Conservation (phyloP, 1,140 invertebrate species). For the Eciton burchellii region DNA sequence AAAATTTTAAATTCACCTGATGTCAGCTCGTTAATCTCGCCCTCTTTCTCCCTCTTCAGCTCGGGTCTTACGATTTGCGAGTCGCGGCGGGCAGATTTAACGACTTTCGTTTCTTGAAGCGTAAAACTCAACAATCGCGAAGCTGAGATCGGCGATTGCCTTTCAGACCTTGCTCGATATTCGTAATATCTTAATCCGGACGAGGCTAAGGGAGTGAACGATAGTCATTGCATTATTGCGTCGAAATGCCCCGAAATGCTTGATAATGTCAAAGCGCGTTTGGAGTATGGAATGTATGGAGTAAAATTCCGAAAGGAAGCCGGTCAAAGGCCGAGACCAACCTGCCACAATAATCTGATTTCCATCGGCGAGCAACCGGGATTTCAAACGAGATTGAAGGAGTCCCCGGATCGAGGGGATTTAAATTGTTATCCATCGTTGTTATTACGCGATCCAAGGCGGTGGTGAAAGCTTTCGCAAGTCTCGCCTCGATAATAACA, state of each 20-base stretch:
- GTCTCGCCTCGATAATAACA: neutral
- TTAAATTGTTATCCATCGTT: conserved; percentile 36
- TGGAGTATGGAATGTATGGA: neutral
- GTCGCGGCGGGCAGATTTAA: neutral
- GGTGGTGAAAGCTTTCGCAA: neutral
- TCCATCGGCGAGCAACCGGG: conserved; percentile 34
- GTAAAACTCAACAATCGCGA: neutral
- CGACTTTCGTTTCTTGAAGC: neutral
- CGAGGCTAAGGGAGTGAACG: neutral
- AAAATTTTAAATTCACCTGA: conserved; percentile 27
- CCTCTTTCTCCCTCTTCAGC: conserved; percentile 12
- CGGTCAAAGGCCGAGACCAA: conserved; percentile 1
- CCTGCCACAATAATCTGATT: conserved; percentile 36
- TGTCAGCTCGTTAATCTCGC: conserved; percentile 30
- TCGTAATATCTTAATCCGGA: neutral
- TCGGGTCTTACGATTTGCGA: neutral
- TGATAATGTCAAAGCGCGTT: neutral
- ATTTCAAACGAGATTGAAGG: conserved; percentile 37
- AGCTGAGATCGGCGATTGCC: neutral
- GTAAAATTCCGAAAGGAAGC: conserved; percentile 44
- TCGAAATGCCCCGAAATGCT: neutral
- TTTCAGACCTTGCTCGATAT: neutral
- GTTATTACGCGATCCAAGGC: conserved; percentile 12
- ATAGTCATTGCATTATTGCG: neutral
- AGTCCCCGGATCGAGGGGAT: conserved; percentile 16